These are phyloP conservation scores for Conopomorpha cramerella DNA, from an alignment of 1,140 invertebrate genomes.

Conservation along the genomic window DNA sequence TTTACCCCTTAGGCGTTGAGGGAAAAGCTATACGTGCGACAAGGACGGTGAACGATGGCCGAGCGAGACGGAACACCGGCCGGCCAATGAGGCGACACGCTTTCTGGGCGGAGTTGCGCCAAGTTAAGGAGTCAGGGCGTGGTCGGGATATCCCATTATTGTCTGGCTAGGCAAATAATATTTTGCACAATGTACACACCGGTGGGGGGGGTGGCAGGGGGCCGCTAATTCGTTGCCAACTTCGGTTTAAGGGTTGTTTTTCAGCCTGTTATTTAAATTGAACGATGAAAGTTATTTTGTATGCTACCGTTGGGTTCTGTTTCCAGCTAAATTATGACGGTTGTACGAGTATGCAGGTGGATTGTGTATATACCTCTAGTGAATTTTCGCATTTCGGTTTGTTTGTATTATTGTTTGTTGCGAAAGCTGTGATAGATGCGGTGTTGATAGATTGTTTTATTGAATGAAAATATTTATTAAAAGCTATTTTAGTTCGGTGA, in stretches of 20 bases:
- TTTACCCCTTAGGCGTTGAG: conserved; percentile 54
- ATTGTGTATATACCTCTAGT: too few species aligned
- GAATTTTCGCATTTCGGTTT: too few species aligned
- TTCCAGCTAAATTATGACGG: too few species aligned
- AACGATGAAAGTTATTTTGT: conserved; percentile 50
- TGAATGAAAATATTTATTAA: too few species aligned
- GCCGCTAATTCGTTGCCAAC: conserved; percentile 57
- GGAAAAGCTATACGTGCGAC: conserved; percentile 42
- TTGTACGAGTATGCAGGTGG: too few species aligned
- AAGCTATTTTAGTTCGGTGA: too few species aligned
- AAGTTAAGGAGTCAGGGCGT: conserved; percentile 58
- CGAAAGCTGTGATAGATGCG: too few species aligned
- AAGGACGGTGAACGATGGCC: conserved; percentile 6
- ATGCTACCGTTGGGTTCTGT: too few species aligned
- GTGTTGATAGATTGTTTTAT: too few species aligned
- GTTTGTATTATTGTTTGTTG: too few species aligned
- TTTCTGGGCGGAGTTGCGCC: conserved; percentile 26
- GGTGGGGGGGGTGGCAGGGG: conserved; percentile 30
- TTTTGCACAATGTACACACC: conserved; percentile 57
- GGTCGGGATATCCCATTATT: conserved; percentile 56
- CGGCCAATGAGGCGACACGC: too few species aligned
- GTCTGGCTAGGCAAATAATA: conserved; percentile 58
- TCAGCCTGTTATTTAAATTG: conserved; percentile 60
- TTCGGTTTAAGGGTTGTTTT: conserved; percentile 58
- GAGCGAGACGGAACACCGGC: conserved; percentile 5